phyloP scores from a whole-genome alignment of 2,888 invertebrate genomes.

The Cephus rjabovi region DNA sequence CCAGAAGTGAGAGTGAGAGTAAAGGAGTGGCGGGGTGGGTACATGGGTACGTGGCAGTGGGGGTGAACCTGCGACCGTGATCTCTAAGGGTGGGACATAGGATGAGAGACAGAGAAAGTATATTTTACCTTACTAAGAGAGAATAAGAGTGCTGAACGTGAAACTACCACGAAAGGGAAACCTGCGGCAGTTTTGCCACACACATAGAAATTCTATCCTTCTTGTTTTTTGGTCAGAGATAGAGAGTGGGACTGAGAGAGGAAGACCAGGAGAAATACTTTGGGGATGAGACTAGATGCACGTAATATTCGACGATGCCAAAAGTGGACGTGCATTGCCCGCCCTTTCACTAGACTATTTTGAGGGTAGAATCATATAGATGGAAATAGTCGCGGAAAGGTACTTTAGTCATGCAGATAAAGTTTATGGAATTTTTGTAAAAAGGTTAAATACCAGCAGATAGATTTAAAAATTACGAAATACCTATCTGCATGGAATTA shows the following conservation, averaged over 20 bases:
- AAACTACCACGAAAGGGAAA: not conserved
- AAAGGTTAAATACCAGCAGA: too few species aligned
- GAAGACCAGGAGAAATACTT: not conserved
- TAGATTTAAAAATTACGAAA: too few species aligned
- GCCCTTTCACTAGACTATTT: not conserved
- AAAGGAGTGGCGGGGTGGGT: constrained; percentile 64
- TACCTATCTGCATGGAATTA: too few species aligned
- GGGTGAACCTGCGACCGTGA: constrained; percentile 18
- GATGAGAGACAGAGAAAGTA: too few species aligned
- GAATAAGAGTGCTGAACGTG: not conserved
- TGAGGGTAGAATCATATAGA: too few species aligned
- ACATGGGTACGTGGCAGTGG: constrained; percentile 40
- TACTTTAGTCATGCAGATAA: too few species aligned
- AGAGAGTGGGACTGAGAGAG: constrained; percentile 14
- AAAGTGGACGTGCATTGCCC: not conserved
- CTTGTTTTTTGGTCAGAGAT: not conserved
- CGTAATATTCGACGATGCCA: not conserved
- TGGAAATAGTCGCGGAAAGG: too few species aligned
- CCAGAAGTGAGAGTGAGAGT: constrained; percentile 33
- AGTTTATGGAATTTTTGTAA: too few species aligned
- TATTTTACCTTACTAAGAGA: not conserved
- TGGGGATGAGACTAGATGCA: constrained; percentile 1
- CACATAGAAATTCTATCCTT: too few species aligned
- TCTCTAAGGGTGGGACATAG: constrained; percentile 2
- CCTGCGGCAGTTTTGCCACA: too few species aligned